Evolutionary conservation across 2,888 invertebrate genomes (phyloP).

Genomic region (Odiellus spinosus): DNA sequence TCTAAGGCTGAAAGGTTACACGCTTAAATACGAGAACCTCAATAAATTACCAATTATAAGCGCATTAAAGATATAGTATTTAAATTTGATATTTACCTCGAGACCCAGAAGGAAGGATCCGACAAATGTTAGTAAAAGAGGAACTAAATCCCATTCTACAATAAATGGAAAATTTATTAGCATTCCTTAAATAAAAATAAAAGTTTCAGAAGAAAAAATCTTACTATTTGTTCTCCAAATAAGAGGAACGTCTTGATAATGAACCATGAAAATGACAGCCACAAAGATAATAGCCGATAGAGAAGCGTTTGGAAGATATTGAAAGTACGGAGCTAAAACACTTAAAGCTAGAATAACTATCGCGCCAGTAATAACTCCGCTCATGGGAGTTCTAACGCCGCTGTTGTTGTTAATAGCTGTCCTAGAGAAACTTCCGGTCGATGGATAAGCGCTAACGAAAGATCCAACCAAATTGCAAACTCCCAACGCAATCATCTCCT

Average conservation of each 20-base stretch:
- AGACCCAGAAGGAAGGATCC: conserved; percentile 64
- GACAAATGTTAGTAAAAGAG: conserved; percentile 69
- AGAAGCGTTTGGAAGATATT: conserved; percentile 64
- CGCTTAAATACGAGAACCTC: not conserved
- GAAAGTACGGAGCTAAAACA: conserved; percentile 72
- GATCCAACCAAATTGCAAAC: conserved; percentile 65
- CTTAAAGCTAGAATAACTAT: conserved; percentile 68
- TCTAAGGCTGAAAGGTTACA: too few species aligned
- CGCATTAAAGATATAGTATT: not conserved
- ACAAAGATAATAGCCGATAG: conserved; percentile 79
- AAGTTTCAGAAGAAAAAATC: conserved; percentile 26
- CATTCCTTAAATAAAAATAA: not conserved
- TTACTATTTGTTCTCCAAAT: conserved; percentile 80
- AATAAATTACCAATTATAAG: too few species aligned
- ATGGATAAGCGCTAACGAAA: conserved; percentile 71
- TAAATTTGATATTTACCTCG: conserved; percentile 33
- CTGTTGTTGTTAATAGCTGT: conserved; percentile 74
- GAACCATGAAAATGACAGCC: conserved; percentile 81
- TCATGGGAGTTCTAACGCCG: conserved; percentile 70
- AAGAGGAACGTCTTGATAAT: conserved; percentile 64
- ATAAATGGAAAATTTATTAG: conserved; percentile 7
- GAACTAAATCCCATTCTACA: conserved; percentile 67
- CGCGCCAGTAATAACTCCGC: conserved; percentile 56
- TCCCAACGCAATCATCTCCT: conserved; percentile 71
- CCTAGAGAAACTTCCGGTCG: conserved; percentile 37